These are phyloP conservation scores for Agriopis marginaria DNA, from an alignment of 2,888 invertebrate species.

Conservation along the genomic window DNA sequence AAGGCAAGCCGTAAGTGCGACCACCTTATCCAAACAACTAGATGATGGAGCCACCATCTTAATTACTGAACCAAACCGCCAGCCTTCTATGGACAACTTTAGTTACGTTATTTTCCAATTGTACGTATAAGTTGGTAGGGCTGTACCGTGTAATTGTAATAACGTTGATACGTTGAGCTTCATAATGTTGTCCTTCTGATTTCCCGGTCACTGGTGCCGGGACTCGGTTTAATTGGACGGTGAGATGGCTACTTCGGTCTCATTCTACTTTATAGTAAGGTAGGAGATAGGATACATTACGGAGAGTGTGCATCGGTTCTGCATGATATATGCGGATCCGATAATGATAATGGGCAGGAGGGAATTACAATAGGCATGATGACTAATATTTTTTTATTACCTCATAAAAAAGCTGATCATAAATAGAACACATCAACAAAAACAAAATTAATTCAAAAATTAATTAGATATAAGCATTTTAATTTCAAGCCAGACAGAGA, in stretches of 20 bases:
- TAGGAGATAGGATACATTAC: not conserved
- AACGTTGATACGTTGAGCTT: conserved; percentile 36
- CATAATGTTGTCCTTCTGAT: conserved; percentile 35
- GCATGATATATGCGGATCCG: too few species aligned
- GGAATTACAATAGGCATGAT: too few species aligned
- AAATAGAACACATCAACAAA: too few species aligned
- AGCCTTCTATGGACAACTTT: not conserved
- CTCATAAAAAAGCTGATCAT: too few species aligned
- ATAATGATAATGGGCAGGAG: too few species aligned
- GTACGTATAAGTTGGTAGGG: not conserved
- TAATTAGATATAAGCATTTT: too few species aligned
- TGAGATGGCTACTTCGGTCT: conserved; percentile 5
- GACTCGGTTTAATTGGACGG: conserved; percentile 7
- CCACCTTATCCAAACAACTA: not conserved
- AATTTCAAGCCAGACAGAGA: too few species aligned
- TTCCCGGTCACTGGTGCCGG: conserved; percentile 25
- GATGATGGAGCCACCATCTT: not conserved
- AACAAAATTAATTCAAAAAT: too few species aligned
- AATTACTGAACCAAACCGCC: not conserved
- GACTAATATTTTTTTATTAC: too few species aligned
- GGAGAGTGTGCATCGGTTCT: too few species aligned
- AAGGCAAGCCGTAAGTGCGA: conserved; percentile 35
- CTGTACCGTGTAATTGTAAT: conserved; percentile 44
- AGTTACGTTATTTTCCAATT: not conserved
- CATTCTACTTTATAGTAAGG: not conserved